These are phyloP conservation scores for Leuciscus waleckii DNA, from an alignment of 2,797 vertebrate species.

Conservation along the genomic window DNA sequence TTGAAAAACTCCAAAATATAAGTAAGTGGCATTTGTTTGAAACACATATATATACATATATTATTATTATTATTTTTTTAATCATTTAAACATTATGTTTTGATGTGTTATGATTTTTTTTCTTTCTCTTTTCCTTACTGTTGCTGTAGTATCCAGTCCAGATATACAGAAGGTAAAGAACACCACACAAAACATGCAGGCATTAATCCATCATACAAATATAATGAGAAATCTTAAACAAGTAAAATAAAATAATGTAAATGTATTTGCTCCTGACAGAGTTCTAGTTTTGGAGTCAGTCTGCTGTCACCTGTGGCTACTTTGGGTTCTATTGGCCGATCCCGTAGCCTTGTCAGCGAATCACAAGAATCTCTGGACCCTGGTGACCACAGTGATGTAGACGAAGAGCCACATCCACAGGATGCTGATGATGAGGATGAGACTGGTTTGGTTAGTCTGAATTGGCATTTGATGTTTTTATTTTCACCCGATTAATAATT, in stretches of 20 bases:
- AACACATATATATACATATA: neutral
- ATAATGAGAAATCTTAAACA: neutral
- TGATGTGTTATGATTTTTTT: neutral
- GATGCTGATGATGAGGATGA: conserved; percentile 90
- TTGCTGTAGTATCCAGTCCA: conserved; percentile 75
- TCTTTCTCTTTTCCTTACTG: conserved; percentile 7
- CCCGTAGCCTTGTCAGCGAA: conserved; percentile 80
- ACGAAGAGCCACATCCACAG: conserved; percentile 79
- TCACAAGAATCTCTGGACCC: conserved; percentile 83
- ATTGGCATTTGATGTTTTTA: conserved; percentile 2
- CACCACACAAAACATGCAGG: neutral
- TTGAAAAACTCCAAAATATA: conserved; percentile 90
- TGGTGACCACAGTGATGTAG: conserved; percentile 82
- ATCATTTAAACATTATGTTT: neutral
- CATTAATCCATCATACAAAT: conserved; percentile 25
- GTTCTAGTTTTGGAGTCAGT: conserved; percentile 79
- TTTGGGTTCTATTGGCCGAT: conserved; percentile 81
- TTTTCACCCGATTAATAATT: neutral
- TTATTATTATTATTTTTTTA: neutral
- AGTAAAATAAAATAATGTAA: neutral
- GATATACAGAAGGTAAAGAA: conserved; percentile 81
- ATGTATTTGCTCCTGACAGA: conserved; percentile 65
- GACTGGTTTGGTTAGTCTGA: conserved; percentile 79
- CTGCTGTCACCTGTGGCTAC: conserved; percentile 82
- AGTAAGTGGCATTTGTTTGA: conserved; percentile 74